Evolutionary conservation across 1,140 invertebrate species (phyloP), one percentile per base, ranked within the genome.

Genomic region (Drosophila kohkoa): DNA sequence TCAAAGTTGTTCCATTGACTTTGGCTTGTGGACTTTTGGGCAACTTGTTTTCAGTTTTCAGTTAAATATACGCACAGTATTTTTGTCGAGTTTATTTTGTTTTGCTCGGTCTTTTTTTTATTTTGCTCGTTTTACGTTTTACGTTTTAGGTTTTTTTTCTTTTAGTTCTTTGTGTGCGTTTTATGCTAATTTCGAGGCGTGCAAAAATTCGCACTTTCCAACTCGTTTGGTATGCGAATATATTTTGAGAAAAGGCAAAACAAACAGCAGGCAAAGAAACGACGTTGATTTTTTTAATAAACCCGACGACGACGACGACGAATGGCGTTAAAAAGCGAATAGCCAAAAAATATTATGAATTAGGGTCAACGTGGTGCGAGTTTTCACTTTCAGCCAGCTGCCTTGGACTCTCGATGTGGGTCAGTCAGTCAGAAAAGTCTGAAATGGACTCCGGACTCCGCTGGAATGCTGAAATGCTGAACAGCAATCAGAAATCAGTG

Each of bases 121-220:
- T 6, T 35, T 35, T 35, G 10, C 20, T 54, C 11, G 11, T 6
- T 32, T 32, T 32, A 2, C 2, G 10, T 30, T 32, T 54, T 11
- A 11, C 13, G 28, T 15, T 2, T 32, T 15, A n/a, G n/a, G n/a
- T n/a, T 6, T 32, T 13, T 32, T 8, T 32, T 78, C 59, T 52
- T 48, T 15, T 28, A 45, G 35, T 70, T 69, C 70, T 70, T 76
- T 49, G 64, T 85, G 57, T 75, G 70, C 65, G 75, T 75, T 72
- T 78, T 85, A 89, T 88, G 85, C 83, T 89, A 89, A 89, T 88
- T 79, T 65, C 57, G 64, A 75, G 78, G 83, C 83, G 83, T 88
- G 83, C 81, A 88, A 88, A 88, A 88, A 88, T 88, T 88, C 83
- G 85, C 83, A 88, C 83, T 88, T 88, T 88, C 83, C 83, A 88